Base-by-base conservation (phyloP, 2,888 invertebrate genomes). In the Sarcophaga caerulescens region DNA sequence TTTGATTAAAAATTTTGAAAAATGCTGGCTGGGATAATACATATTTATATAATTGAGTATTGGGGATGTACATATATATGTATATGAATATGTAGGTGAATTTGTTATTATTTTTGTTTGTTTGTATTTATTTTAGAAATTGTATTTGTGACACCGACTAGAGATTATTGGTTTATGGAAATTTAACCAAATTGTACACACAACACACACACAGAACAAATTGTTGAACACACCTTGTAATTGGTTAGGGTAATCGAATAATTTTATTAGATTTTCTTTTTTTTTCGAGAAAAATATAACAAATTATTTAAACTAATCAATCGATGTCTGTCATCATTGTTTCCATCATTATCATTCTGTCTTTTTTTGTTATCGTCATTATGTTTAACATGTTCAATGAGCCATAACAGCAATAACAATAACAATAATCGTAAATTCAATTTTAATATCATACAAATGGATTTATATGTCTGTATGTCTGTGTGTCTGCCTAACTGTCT, bases 351-450 rank as follows among this genome's bases (percentile, higher is more conserved):
- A 10, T 68, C 47, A 68, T 70, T 57, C 21, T 10, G 2, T 35
- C 6, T 35, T 35, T 35, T 35, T 35, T 6, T 35, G 35, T 35
- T 35, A 35, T 35, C 35, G 35, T 10, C 35, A 35, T 35, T 35
- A 35, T 35, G 8, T 35, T 35, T 35, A 19, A n/a, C 47, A 11
- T 78, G 68, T 59, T 45, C 60, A 59, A 69, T 59, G 19, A 47
- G 2, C 70, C 57, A 45, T 35, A 35, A 35, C 35, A 35, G 35
- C 35, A 73, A 23, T 52, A 69, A 52, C 69, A 69, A 63, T 63
- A 69, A 69, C 69, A 81, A 80, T 45, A 71, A 75, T 57, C 62
- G 35, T 66, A 75, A 81, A 69, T 75, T 81, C 52, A 69, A 63
- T 81, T 68, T 63, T 62, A 75, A 63, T 45, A 23, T 63, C 47